phyloP scores from a whole-genome alignment of 1,140 invertebrate species.

The Brachionus rubens region DNA sequence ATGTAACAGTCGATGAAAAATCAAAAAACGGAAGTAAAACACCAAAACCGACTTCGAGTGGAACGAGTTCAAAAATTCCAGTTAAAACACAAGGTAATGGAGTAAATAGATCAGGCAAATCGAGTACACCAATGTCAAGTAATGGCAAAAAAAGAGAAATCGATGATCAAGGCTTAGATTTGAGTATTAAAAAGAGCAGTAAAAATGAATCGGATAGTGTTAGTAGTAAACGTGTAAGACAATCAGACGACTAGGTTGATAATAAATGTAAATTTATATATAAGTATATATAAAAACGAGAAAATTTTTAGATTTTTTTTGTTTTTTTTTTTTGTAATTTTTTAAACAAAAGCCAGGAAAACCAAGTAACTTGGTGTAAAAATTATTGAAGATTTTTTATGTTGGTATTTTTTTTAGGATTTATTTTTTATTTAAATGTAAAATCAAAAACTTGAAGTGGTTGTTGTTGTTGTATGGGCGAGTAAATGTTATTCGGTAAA shows the following conservation, averaged over 20 bases:
- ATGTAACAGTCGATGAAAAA: neutral
- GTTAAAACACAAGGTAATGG: neutral
- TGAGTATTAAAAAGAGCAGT: conserved; percentile 29
- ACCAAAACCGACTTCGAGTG: neutral
- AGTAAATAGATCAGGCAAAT: neutral
- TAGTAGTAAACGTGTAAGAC: neutral
- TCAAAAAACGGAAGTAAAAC: neutral
- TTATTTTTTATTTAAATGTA: neutral
- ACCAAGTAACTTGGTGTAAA: conserved; percentile 15
- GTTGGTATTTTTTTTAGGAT: conserved; percentile 7
- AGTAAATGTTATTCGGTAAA: neutral
- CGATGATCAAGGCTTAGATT: conserved; percentile 38
- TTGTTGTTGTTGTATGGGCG: neutral
- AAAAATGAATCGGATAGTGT: neutral
- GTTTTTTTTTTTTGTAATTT: neutral
- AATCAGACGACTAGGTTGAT: neutral
- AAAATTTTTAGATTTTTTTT: neutral
- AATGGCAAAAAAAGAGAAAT: conserved; percentile 10
- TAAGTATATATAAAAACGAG: neutral
- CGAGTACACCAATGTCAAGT: neutral
- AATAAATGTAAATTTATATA: neutral
- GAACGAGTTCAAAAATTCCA: neutral
- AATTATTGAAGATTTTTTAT: neutral
- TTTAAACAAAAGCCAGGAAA: neutral
- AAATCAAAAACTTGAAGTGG: neutral